Conservation (phyloP, 2,113 vertebrate genomes). For the Psilopogon haemacephalus region DNA sequence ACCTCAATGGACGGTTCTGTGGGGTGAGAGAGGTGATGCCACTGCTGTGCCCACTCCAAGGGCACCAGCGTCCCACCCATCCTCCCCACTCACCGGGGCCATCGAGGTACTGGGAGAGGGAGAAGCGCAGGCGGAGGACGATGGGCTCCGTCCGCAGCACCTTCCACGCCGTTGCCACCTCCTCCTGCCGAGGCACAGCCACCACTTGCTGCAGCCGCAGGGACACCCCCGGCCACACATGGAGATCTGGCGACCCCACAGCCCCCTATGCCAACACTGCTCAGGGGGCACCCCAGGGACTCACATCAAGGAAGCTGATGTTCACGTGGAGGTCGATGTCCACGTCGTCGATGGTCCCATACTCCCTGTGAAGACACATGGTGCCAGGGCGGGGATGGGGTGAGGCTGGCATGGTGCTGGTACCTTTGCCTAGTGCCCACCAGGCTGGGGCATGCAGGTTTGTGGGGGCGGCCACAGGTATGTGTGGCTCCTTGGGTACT, state of each 20-base stretch:
- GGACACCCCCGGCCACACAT: rapidly evolving
- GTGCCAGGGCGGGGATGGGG: neutral
- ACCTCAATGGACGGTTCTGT: slow-evolving; percentile 97
- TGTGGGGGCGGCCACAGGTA: rapidly evolving
- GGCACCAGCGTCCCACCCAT: rapidly evolving
- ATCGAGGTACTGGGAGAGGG: slow-evolving; percentile 98
- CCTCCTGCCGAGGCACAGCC: slow-evolving; percentile 82
- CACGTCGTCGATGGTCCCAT: slow-evolving; percentile 96
- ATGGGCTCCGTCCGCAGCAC: slow-evolving; percentile 97
- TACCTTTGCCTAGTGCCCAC: rapidly evolving
- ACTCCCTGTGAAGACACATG: slow-evolving; percentile 83
- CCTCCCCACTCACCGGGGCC: slow-evolving; percentile 88
- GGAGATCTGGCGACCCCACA: neutral
- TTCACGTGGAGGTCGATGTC: slow-evolving; percentile 98
- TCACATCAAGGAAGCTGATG: slow-evolving; percentile 96
- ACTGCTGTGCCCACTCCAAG: rapidly evolving
- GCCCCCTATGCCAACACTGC: rapidly evolving
- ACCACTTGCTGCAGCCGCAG: rapidly evolving
- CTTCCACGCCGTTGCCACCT: slow-evolving; percentile 98
- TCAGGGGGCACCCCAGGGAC: neutral
- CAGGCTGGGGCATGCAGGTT: rapidly evolving
- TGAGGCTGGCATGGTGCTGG: rapidly evolving
- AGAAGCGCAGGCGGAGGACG: slow-evolving; percentile 93
- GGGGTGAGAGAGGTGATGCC: neutral
- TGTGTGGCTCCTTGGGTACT: rapidly evolving